These are phyloP conservation scores for Sebastes flavidus DNA, from an alignment of 2,797 vertebrate species.

Conservation along the genomic window DNA sequence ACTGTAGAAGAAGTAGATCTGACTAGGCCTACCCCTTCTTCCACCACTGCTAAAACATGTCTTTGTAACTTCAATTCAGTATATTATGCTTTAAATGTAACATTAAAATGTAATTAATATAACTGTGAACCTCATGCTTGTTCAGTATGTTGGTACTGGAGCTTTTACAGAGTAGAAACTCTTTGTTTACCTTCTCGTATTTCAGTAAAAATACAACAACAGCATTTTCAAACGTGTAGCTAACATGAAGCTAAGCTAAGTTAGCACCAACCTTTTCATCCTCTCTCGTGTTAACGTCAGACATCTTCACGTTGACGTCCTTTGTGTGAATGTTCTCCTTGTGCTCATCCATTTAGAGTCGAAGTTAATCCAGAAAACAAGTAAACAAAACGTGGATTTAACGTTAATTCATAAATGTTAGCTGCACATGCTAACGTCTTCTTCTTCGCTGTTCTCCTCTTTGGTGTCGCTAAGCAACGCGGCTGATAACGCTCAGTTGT, in stretches of 20 bases:
- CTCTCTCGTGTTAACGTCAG: conserved; percentile 22
- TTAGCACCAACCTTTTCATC: conserved; percentile 59
- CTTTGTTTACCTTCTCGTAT: too few species aligned
- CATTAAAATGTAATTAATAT: too few species aligned
- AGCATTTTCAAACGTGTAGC: neutral
- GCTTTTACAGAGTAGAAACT: fast-evolving
- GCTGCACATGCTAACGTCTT: conserved; percentile 22
- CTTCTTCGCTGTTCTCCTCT: neutral
- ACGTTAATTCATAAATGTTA: neutral
- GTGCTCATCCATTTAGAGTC: conserved; percentile 76
- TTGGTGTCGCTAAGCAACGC: fast-evolving
- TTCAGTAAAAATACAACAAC: neutral
- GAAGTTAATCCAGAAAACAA: neutral
- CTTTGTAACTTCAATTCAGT: too few species aligned
- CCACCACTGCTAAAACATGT: too few species aligned
- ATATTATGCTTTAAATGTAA: too few species aligned
- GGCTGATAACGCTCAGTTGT: fast-evolving
- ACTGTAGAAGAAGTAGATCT: too few species aligned
- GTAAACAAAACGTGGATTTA: neutral
- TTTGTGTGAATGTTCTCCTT: conserved; percentile 76
- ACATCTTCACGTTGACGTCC: conserved; percentile 67
- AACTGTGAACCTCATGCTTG: too few species aligned
- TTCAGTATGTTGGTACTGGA: too few species aligned
- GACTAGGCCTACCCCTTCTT: too few species aligned
- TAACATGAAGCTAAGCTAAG: neutral